Conservation (phyloP, 2,888 invertebrate species). For the Synanthedon andrenaeformis region DNA sequence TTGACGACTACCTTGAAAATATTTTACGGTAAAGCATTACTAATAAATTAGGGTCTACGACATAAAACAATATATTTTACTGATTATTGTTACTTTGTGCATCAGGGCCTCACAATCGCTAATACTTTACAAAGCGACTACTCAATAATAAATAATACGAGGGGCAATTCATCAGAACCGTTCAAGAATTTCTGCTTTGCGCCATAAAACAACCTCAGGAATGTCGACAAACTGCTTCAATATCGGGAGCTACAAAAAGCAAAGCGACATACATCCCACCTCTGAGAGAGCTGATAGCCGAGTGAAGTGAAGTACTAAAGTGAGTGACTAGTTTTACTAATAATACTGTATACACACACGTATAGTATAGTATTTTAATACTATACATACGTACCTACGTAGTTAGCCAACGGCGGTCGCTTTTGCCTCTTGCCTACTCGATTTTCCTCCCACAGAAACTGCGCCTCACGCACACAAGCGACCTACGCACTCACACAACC, state of each 20-base stretch:
- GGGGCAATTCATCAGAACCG: slow-evolving; percentile 52
- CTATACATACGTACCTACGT: slow-evolving; percentile 1
- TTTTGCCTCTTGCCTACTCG: slow-evolving; percentile 11
- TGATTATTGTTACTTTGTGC: background rate
- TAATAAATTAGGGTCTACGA: too few species aligned
- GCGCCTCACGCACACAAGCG: slow-evolving; percentile 35
- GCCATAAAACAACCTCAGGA: slow-evolving; percentile 54
- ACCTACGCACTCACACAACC: slow-evolving; percentile 13
- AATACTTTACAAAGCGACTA: slow-evolving; percentile 23
- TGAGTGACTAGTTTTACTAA: background rate
- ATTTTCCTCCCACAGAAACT: slow-evolving; percentile 41
- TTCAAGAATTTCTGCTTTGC: slow-evolving; percentile 60
- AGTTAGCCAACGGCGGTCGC: background rate
- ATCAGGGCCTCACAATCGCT: slow-evolving; percentile 6
- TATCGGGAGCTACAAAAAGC: slow-evolving; percentile 30
- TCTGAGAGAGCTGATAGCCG: slow-evolving; percentile 27
- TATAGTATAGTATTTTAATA: background rate
- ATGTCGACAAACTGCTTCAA: slow-evolving; percentile 57
- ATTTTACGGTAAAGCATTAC: too few species aligned
- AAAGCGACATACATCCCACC: slow-evolving; percentile 27
- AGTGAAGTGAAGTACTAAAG: slow-evolving; percentile 21
- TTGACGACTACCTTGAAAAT: too few species aligned
- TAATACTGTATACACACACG: background rate
- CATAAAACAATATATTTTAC: too few species aligned
- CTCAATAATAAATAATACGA: slow-evolving; percentile 47